Percentiles rank a stretch among this genome's conserved stretches.
phyloP scores from a whole-genome alignment of 1,140 invertebrate genomes.

The Mya arenaria region DNA sequence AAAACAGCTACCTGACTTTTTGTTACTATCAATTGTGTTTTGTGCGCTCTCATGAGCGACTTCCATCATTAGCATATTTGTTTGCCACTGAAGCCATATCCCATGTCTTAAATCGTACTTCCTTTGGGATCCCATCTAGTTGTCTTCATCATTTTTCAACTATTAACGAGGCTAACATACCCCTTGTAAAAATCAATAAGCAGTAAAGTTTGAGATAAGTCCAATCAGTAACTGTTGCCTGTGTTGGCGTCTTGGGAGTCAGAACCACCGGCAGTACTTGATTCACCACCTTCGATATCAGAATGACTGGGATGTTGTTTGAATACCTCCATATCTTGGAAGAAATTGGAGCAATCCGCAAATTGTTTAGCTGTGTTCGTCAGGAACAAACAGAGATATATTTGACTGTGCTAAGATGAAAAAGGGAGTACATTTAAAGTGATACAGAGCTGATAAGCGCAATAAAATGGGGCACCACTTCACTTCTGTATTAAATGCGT shows the following conservation, averaged over 20 bases:
- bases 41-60: constrained; percentile 13
- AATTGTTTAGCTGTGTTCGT: constrained; percentile 17
- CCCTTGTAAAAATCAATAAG: constrained; percentile 21
- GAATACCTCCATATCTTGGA: constrained; percentile 29
- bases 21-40: constrained; percentile 23
- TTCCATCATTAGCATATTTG: constrained; percentile 17
- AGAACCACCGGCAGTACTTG: constrained; percentile 12
- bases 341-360: constrained; percentile 22
- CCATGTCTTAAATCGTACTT: constrained; percentile 6
- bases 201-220: constrained; percentile 3
- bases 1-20: constrained; percentile 10
- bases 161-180: constrained; percentile 7
- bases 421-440: constrained; percentile 15
- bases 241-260: constrained; percentile 7
- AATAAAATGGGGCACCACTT: too few species aligned
- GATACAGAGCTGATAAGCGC: too few species aligned
- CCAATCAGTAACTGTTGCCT: constrained; percentile 20
- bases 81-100: constrained; percentile 25
- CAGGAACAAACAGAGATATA: constrained; percentile 10
- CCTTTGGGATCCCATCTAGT: constrained; percentile 2
- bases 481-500: too few species aligned
- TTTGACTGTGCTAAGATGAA: constrained; percentile 33
- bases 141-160: constrained; percentile 24
- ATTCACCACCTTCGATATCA: too few species aligned
- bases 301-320: constrained; percentile 15